Conservation (phyloP, 2,113 vertebrate genomes). For the Perca fluviatilis region DNA sequence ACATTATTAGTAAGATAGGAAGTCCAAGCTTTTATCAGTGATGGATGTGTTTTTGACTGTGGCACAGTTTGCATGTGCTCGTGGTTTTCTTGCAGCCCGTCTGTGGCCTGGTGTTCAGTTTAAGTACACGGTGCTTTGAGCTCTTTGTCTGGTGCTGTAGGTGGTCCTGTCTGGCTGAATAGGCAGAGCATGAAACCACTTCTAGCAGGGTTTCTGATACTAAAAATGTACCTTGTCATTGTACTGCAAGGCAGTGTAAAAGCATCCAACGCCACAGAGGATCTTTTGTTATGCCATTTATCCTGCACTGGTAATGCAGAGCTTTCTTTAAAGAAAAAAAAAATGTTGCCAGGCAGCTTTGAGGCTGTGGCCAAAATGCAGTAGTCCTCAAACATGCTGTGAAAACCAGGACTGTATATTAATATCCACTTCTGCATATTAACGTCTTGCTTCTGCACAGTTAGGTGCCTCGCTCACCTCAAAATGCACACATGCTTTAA, state of each 20-base stretch:
- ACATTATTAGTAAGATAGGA: background rate
- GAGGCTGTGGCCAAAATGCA: background rate
- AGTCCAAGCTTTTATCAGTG: background rate
- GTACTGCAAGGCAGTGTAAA: background rate
- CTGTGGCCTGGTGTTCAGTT: background rate
- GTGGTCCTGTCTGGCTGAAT: slow-evolving; percentile 48
- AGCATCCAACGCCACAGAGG: slow-evolving; percentile 1
- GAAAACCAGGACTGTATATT: background rate
- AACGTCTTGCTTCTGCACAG: background rate
- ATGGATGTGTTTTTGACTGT: background rate
- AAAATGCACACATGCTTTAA: background rate
- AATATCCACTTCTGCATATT: background rate
- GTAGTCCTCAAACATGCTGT: background rate
- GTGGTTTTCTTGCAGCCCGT: background rate
- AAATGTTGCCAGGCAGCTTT: background rate
- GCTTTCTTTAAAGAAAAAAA: no score
- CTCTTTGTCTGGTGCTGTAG: slow-evolving; percentile 60
- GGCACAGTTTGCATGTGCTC: background rate
- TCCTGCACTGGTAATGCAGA: background rate
- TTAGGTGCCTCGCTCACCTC: background rate
- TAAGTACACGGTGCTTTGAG: background rate
- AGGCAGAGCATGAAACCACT: slow-evolving; percentile 39
- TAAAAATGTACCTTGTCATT: slow-evolving; percentile 35
- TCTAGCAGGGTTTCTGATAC: slow-evolving; percentile 17
- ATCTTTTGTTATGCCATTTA: slow-evolving; percentile 6